Percentiles rank a stretch among this genome's conserved stretches.
Evolutionary conservation across 2,113 vertebrate species (phyloP).

Genomic region (Ciconia boyciana): DNA sequence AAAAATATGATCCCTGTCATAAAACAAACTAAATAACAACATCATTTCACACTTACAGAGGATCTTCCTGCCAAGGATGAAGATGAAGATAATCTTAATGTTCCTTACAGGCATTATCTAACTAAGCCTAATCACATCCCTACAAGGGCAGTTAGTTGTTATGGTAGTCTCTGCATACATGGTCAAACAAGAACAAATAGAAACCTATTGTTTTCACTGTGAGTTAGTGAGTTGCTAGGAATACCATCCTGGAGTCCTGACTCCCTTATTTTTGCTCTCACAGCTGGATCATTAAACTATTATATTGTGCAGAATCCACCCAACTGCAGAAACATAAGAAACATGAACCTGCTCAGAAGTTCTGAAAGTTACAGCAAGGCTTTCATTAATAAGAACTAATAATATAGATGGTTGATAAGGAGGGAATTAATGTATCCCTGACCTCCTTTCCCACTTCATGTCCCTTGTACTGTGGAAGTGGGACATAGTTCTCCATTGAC

Average conservation of each 20-base stretch:
- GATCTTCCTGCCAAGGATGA: neutral
- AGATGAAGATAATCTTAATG: neutral
- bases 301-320: neutral
- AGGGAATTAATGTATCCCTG: neutral
- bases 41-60: neutral
- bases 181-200: neutral
- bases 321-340: neutral
- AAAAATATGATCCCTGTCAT: neutral
- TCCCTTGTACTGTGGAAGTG: neutral
- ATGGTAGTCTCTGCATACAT: rapidly evolving
- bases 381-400: neutral
- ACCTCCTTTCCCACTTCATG: neutral
- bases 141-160: neutral
- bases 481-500: neutral
- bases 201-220: too few relatives aligned
- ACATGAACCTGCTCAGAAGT: neutral
- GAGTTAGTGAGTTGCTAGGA: neutral
- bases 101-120: neutral
- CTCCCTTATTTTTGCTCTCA: neutral
- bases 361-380: neutral
- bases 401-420: neutral
- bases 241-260: neutral
- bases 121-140: neutral
- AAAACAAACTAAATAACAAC: neutral
- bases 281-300: neutral